Conservation (phyloP, 1,140 invertebrate genomes). For the Heliconius hewitsoni region DNA sequence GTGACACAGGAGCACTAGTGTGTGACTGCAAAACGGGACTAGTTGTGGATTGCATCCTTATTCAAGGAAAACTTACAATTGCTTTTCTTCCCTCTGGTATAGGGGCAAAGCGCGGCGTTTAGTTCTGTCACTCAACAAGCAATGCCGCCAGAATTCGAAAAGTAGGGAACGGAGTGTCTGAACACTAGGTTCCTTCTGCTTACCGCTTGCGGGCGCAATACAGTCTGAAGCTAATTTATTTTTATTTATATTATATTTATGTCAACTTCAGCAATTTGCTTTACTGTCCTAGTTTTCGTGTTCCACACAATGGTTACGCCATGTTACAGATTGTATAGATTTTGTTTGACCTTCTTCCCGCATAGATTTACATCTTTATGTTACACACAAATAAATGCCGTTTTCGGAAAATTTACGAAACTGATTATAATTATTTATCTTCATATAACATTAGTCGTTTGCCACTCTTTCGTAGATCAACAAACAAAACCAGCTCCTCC, state of each 20-base stretch:
- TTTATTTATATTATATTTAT: neutral
- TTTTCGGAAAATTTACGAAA: conserved; percentile 18
- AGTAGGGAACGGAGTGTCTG: no score
- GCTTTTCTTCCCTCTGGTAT: no score
- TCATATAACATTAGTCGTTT: conserved; percentile 2
- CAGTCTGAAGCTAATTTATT: no score
- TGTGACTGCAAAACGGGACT: no score
- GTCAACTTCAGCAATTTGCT: neutral
- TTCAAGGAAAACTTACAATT: no score
- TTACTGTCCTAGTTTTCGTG: neutral
- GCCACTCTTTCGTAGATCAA: neutral
- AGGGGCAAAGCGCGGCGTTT: no score
- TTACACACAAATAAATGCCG: neutral
- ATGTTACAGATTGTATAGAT: conserved; percentile 8
- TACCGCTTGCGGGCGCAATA: no score
- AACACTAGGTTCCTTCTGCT: no score
- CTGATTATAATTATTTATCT: conserved; percentile 15
- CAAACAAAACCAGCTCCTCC: neutral
- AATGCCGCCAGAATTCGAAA: no score
- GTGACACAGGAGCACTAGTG: no score
- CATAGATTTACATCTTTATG: conserved; percentile 12
- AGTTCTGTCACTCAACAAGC: no score
- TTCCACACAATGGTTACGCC: conserved; percentile 1
- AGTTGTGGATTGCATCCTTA: no score
- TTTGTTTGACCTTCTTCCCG: neutral